phyloP scores from a whole-genome alignment of 2,113 vertebrate genomes.

The Paracanthobrama guichenoti region DNA sequence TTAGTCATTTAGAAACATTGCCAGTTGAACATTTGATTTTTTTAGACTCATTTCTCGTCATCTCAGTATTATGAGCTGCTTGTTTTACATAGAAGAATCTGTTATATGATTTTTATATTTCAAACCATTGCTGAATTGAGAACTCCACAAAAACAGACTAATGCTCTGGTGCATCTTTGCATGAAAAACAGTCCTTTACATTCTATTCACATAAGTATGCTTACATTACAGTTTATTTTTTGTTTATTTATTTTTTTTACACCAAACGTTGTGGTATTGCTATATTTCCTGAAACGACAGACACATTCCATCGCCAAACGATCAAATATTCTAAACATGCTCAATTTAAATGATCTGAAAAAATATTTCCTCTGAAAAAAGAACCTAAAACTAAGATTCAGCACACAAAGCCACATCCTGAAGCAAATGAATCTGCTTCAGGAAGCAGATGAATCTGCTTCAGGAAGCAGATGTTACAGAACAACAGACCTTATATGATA shows the following conservation, averaged over 20 bases:
- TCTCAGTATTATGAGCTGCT: neutral
- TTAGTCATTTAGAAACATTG: slow-evolving; percentile 33
- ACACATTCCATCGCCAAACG: neutral
- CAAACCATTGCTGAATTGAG: neutral
- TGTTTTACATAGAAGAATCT: slow-evolving; percentile 7
- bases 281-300: slow-evolving; percentile 19
- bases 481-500: neutral
- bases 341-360: neutral
- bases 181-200: slow-evolving; percentile 29
- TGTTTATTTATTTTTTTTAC: neutral
- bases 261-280: slow-evolving; percentile 39
- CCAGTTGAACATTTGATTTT: slow-evolving; percentile 20
- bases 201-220: slow-evolving; percentile 1
- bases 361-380: neutral
- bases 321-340: slow-evolving; percentile 18
- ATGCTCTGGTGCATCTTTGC: neutral
- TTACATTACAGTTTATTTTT: slow-evolving; percentile 4
- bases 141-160: slow-evolving; percentile 16
- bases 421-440: neutral
- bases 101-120: neutral
- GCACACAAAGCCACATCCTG: neutral
- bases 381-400: neutral
- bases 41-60: neutral
- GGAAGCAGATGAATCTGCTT: too few species aligned
- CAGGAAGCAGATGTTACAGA: neutral